Conservation (phyloP, 1,140 invertebrate genomes). For the Tribolium castaneum region DNA sequence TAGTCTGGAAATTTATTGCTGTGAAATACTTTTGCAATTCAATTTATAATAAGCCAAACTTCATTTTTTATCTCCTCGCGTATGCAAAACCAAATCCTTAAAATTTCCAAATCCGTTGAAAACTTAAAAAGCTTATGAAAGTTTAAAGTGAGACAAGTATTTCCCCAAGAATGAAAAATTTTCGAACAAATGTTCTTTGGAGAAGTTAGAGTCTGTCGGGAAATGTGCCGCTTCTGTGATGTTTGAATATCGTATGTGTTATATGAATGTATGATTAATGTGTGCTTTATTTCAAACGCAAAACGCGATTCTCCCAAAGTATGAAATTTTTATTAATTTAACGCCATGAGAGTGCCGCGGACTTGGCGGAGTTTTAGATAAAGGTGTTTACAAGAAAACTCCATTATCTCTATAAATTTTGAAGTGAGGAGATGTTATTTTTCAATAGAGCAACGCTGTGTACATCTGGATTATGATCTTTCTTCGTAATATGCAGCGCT, state of each 20-base stretch:
- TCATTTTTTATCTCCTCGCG: background rate
- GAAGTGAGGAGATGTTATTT: background rate
- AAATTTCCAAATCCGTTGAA: constrained; percentile 19
- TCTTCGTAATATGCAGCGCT: background rate
- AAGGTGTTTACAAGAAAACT: constrained; percentile 11
- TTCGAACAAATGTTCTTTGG: constrained; percentile 27
- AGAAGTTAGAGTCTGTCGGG: constrained; percentile 29
- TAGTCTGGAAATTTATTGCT: background rate
- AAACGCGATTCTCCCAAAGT: background rate
- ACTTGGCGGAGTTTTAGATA: background rate
- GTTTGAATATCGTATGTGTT: constrained; percentile 16
- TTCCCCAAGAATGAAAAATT: constrained; percentile 31
- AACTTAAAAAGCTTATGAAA: constrained; percentile 35
- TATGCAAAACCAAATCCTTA: constrained; percentile 21
- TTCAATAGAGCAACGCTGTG: background rate
- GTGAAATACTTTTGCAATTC: background rate
- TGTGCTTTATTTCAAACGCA: constrained; percentile 4
- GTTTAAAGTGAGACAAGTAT: constrained; percentile 34
- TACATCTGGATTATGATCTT: background rate
- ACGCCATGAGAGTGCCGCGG: background rate
- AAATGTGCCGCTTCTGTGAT: constrained; percentile 2
- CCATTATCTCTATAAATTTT: constrained; percentile 7
- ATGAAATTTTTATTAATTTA: constrained; percentile 20
- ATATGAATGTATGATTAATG: constrained; percentile 17
- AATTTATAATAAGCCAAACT: no score